Conservation (phyloP, 2,888 invertebrate species). For the Drosophila mimetica region DNA sequence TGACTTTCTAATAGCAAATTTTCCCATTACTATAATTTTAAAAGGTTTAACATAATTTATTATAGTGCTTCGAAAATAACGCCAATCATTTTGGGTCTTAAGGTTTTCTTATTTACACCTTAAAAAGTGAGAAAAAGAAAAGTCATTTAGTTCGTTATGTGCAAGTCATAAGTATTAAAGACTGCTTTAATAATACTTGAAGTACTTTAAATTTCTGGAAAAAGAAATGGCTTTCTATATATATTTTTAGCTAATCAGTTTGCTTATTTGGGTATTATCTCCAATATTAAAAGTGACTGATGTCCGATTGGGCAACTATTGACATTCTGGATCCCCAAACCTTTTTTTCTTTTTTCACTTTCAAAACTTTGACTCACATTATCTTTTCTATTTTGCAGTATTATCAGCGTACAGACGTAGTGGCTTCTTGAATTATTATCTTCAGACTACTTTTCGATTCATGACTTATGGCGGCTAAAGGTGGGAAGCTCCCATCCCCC, state of each 20-base stretch:
- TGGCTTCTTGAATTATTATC: conserved; percentile 8
- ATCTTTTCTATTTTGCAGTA: neutral
- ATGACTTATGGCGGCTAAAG: conserved; percentile 8
- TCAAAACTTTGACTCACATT: neutral
- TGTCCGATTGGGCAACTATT: neutral
- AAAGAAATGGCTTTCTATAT: neutral
- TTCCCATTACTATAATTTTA: neutral
- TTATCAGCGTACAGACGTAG: neutral
- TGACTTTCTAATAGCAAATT: neutral
- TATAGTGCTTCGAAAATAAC: conserved; percentile 2
- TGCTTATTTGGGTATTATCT: neutral
- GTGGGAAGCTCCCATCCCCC: conserved; percentile 5
- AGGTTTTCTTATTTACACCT: neutral
- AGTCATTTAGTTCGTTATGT: neutral
- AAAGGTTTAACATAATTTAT: neutral
- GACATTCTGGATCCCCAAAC: neutral
- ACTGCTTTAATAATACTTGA: neutral
- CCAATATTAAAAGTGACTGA: neutral
- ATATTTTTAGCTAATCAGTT: neutral
- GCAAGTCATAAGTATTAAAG: neutral
- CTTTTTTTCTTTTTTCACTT: neutral
- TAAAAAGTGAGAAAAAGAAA: neutral
- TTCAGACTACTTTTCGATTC: conserved; percentile 13
- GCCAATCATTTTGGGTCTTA: conserved; percentile 27
- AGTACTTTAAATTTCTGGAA: conserved; percentile 1